Evolutionary conservation across 2,888 invertebrate genomes (phyloP).

Genomic region (Sarcophaga rosellei): DNA sequence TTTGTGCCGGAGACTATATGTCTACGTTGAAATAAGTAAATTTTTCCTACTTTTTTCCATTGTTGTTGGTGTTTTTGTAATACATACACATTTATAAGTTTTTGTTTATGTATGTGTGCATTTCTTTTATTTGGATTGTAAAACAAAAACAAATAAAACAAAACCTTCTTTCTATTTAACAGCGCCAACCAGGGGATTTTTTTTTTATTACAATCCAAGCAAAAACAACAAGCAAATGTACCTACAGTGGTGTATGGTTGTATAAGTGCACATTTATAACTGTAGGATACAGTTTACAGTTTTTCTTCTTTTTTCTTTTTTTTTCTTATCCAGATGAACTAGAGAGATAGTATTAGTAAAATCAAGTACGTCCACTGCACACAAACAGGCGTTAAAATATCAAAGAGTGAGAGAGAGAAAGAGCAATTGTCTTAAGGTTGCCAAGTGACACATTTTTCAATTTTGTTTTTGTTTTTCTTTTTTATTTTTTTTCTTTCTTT

Average conservation of each 20-base stretch:
- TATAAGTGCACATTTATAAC: neutral
- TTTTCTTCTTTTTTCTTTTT: neutral
- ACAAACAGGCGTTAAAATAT: neutral
- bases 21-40: conserved; percentile 61
- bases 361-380: conserved; percentile 37
- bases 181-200: conserved; percentile 27
- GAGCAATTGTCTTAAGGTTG: conserved; percentile 44
- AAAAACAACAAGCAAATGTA: neutral
- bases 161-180: conserved; percentile 10
- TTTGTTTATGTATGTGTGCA: too few relatives aligned
- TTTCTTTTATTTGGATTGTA: too few relatives aligned
- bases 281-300: neutral
- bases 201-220: conserved; percentile 18
- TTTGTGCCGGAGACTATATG: conserved; percentile 67
- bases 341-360: conserved; percentile 52
- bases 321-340: conserved; percentile 32
- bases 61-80: conserved; percentile 18
- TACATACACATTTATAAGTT: conserved; percentile 11
- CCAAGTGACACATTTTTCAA: conserved; percentile 55
- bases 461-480: too few relatives aligned
- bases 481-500: neutral
- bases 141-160: neutral
- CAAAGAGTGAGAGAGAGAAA: neutral
- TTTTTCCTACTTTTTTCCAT: conserved; percentile 26
- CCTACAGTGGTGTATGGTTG: neutral